Conservation (phyloP, 2,113 vertebrate genomes). For the Tychaedon coryphoeus region DNA sequence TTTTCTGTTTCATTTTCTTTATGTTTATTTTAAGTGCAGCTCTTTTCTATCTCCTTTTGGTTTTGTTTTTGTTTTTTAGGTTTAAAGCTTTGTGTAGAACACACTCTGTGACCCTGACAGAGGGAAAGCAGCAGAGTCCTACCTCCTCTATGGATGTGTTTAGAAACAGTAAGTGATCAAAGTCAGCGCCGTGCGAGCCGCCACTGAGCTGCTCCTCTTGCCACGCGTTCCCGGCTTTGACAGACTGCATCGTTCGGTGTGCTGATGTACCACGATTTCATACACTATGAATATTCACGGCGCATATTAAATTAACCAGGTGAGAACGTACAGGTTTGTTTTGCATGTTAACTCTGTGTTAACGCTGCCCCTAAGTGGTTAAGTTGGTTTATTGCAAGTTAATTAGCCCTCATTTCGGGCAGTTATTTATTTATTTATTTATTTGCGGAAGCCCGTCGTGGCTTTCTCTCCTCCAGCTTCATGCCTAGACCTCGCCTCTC, state of each 20-base stretch:
- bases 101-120: constrained; percentile 73
- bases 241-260: background rate
- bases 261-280: background rate
- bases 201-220: background rate
- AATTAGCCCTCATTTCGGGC: constrained; percentile 42
- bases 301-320: constrained; percentile 39
- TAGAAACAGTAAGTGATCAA: constrained; percentile 3
- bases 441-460: background rate
- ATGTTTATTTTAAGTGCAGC: constrained; percentile 27
- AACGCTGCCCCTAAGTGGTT: constrained; percentile 71
- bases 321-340: constrained; percentile 54
- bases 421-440: constrained; percentile 59
- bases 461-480: background rate
- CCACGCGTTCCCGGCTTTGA: background rate
- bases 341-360: constrained; percentile 66
- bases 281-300: constrained; percentile 54
- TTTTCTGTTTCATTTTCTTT: background rate
- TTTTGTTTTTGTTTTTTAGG: constrained; percentile 44
- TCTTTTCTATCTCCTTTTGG: constrained; percentile 2
- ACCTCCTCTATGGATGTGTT: background rate
- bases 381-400: constrained; percentile 74
- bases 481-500: background rate
- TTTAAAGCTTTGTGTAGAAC: constrained; percentile 77
- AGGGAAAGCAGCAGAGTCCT: constrained; percentile 73
- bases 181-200: background rate